These are phyloP conservation scores for Danio aesculapii DNA, from an alignment of 2,797 vertebrate species.

Conservation along the genomic window DNA sequence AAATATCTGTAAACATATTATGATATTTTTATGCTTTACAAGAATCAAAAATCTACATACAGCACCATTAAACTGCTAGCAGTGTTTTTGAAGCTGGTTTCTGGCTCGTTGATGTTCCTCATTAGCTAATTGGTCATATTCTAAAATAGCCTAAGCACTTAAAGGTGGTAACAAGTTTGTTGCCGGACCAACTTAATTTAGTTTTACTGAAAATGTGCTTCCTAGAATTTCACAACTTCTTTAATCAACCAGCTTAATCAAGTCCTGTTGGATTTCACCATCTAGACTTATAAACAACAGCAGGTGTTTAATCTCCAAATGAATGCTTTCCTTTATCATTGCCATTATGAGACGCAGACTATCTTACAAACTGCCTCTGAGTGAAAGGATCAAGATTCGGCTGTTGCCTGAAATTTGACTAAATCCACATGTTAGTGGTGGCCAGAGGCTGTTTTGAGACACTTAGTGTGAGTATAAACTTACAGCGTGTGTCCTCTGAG, in stretches of 20 bases:
- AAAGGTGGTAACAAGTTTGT: not conserved
- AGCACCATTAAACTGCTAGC: not conserved
- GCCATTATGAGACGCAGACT: slow-evolving; percentile 2
- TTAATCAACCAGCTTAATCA: not conserved
- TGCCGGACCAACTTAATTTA: not conserved
- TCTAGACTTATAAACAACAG: slow-evolving; percentile 18
- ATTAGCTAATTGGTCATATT: not conserved
- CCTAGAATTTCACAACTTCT: not conserved
- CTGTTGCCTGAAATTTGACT: slow-evolving; percentile 30
- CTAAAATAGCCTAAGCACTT: not conserved
- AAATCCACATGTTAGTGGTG: slow-evolving; percentile 42
- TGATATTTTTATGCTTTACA: no score
- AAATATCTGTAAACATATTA: no score
- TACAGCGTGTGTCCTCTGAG: slow-evolving; percentile 40
- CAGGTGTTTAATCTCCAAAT: slow-evolving; percentile 15
- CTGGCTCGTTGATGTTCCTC: not conserved
- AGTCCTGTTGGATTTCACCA: not conserved
- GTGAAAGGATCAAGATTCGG: slow-evolving; percentile 44
- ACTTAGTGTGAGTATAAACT: slow-evolving; percentile 36
- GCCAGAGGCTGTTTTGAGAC: slow-evolving; percentile 46
- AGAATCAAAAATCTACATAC: no score
- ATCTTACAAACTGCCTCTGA: slow-evolving; percentile 35
- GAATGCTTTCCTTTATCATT: slow-evolving; percentile 18
- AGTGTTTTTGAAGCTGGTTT: not conserved
- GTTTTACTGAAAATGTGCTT: not conserved